Base-by-base conservation (phyloP, 2,797 vertebrate species). In the Mus spretus region DNA sequence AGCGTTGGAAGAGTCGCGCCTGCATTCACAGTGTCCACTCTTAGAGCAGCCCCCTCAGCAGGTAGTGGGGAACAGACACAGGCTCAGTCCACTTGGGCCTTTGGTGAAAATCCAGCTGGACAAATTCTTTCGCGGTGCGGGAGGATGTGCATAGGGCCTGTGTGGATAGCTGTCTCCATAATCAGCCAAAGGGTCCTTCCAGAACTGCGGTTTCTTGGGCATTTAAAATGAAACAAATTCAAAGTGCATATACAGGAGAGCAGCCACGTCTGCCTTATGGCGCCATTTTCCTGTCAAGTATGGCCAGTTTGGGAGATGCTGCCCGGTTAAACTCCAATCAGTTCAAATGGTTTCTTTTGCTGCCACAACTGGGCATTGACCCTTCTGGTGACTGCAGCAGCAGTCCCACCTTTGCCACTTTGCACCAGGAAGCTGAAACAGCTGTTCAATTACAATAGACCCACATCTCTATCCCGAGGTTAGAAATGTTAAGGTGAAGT, bases 41-140 rank as follows among this genome's bases (percentile, higher is more conserved):
- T 72, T 50, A 55, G 84, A 19, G 1, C 0, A 13, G 4, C 53
- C 47, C 26, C 5, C 72, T 9, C 12, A 13, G 0, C 0, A 24
- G 1, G 3, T 15, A 37, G 40, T 70, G 65, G 14, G 81, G 40
- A 40, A 34, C 0, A 31, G 89, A 28, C 63, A 70, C 24, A 24
- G 26, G 47, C 53, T 61, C 24, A 2, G 28, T 34, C 55, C n/a
- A 7, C 50, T n/a, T 1, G 13, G 44, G 74, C 20, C 7, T 63
- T 34, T 14, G 4, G 34, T 53, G 67, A 91, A 61, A 61, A 75
- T 82, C n/a, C 7, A 19, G 22, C 7, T 53, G 82, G 28, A 34
- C 14, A 0, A 22, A 44, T 70, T 26, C 24, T 75, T 87, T 15
- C 4, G 4, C 0, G 0, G 2, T 1, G 3, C 0, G 0, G 15